Evolutionary conservation across 2,888 invertebrate genomes (phyloP), one percentile per base, ranked within the genome.

Genomic region (Mantis religiosa): DNA sequence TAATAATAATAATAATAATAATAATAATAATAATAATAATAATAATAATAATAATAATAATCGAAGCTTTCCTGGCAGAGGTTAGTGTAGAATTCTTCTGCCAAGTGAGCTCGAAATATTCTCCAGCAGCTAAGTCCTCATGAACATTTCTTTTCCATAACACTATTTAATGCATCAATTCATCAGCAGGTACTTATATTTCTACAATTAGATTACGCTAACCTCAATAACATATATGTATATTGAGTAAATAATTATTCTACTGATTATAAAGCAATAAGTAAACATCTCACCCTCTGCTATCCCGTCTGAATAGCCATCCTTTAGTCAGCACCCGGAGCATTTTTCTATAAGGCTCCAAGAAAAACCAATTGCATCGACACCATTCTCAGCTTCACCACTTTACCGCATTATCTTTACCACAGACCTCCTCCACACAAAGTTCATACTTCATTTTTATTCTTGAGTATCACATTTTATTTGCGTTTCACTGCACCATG

Each of bases 301-400:
- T 89, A 28, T 88, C 88, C n/a, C 88, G 47, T 85, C 89, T 82
- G 84, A 89, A 89, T 2, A 87, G 89, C 89, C 89, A 89, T n/a
- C 89, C 84, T n/a, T 83, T 84, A 27, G 89, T 82, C 82, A 89
- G 84, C 27, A 89, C 82, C 30, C 89, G 30, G 84, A 89, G 87
- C 89, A 89, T 89, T 34, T 27, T 71, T 20, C 6, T 20, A 71
- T 25, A 2, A 20, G 54, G 54, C 54, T 71, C 54, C 54, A 71
- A 25, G 54, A 25, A 15, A 71, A 71, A 20, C 54, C 54, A 71
- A 20, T 25, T 71, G 54, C 6, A 71, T 71, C 20, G 20, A 71
- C 20, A 71, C 6, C 54, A 71, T 71, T 71, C 20, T 71, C 54
- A 20, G 54, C 1, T 25, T 71, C 54, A 71, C 54, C 54, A 71